Evolutionary conservation across 2,113 vertebrate genomes (phyloP), one percentile per base, ranked within the genome.

Genomic region (Saccopteryx leptura): DNA sequence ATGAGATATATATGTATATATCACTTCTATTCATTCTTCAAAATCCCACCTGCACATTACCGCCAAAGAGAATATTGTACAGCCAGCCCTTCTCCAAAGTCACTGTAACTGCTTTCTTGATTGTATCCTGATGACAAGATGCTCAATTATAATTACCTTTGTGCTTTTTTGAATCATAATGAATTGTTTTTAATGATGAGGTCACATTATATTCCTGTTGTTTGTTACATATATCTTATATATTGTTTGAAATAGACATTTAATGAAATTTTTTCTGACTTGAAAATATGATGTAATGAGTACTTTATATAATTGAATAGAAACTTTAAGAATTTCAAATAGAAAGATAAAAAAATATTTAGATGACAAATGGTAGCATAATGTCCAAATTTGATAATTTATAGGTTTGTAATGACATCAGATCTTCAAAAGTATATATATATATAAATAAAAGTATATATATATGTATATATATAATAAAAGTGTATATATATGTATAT

Each of bases 321-420:
- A 91, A 93, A 63, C 23, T 69, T 75, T 8, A 88, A 28, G n/a
- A 72, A 95, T 69, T 24, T 72, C 28, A 88, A 84, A 15, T 7
- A 82, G 11, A 65, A 72, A 63, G 28, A 81, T 9, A 2, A 78
- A 61, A 60, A 69, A 86, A 58, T 24, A 58, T 89, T 52, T 58
- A 86, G 12, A 65, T 81, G 50, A 5, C 14, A 60, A 60, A 2
- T 66, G 5, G 3, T 85, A 14, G 50, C 14, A 65, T 50, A 46
- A 91, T 85, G 24, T 3, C 15, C 69, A 17, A 83, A 50, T 85
- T 11, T 63, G 56, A 9, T 66, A 48, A 86, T 71, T 26, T n/a
- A 52, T 69, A 56, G 1, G 6, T 56, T 75, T 31, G 31, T 91
- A 39, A 87, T 48, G 23, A 90, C 8, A 80, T 71, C 1, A 88